Evolutionary conservation across 1,140 invertebrate species (phyloP), one percentile per base, ranked within the genome.

Genomic region (Trichonephila inaurata): DNA sequence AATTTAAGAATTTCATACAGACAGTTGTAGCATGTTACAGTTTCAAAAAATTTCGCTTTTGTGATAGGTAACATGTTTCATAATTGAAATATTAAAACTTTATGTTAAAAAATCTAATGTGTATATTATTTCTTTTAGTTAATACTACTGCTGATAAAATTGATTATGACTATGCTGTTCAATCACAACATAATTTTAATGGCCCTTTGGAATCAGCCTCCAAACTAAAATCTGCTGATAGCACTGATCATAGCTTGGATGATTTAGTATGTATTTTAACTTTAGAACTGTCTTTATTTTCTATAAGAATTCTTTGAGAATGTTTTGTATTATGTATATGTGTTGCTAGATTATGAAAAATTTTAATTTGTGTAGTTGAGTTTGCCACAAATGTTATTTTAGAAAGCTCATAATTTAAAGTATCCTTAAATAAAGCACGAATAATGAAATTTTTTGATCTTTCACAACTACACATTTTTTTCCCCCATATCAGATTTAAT

Each of bases 61-160:
- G 51, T 51, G 5, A 51, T 51, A 51, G 2, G 51, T 51, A 8
- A 51, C 8, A 51, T 51, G 4, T 40, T 40, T 40, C 4, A 40
- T 40, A 40, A 40, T 40, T 40, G 33, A 40, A 40, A 40, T 40
- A 3, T 40, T 40, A 40, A 40, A 40, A 40, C 33, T 40, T 40
- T 3, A 40, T 40, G 33, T 40, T 40, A 40, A 40, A 4, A 40
- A 40, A 40, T 40, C 33, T 40, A 40, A 40, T 40, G 33, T 40
- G 33, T 40, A 4, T 40, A 83, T 2, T 62, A 7, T 64, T 19
- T 72, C 16, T 51, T 72, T 60, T 77, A 89, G 88, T 77, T n/a
- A 89, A 89, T 33, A 91, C 51, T 28, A 91, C 89, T 60, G 72
- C 89, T 91, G 89, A 91, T 82, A 72, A 82, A 40, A 91, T 91